These are phyloP conservation scores for Platycheirus albimanus DNA, from an alignment of 2,888 invertebrate genomes.

Conservation along the genomic window DNA sequence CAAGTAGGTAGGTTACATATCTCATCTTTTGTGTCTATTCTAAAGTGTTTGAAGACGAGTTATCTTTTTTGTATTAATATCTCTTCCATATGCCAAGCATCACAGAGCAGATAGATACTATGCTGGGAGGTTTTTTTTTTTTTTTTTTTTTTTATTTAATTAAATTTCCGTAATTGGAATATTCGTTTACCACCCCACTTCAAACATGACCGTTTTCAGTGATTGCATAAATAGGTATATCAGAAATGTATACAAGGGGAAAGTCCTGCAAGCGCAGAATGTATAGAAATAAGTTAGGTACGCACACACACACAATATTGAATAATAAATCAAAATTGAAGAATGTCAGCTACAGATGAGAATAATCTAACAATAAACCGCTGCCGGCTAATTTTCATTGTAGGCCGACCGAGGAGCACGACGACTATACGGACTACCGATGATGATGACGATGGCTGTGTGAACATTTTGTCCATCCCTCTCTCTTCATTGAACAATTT, in stretches of 20 bases:
- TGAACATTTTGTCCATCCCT: background rate
- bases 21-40: no score
- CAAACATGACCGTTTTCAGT: conserved; percentile 18
- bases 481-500: conserved; percentile 61
- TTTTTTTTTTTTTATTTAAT: conserved; percentile 53
- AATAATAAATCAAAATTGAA: conserved; percentile 74
- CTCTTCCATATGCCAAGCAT: no score
- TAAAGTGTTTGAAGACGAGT: no score
- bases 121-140: no score
- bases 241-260: no score
- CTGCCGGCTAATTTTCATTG: conserved; percentile 69
- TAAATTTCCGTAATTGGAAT: conserved; percentile 73
- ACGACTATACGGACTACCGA: conserved; percentile 3
- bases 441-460: conserved; percentile 32
- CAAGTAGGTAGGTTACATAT: no score
- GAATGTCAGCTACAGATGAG: conserved; percentile 74
- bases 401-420: no score
- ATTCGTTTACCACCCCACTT: conserved; percentile 45
- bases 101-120: no score
- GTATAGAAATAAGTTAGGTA: conserved; percentile 14
- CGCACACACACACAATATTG: conserved; percentile 60
- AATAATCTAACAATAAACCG: conserved; percentile 69
- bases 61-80: no score
- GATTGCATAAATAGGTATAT: background rate
- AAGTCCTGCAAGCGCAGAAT: conserved; percentile 27